Evolutionary conservation across 2,797 vertebrate genomes (phyloP), one percentile per base, ranked within the genome.

Genomic region (Sebastes melanostomus): DNA sequence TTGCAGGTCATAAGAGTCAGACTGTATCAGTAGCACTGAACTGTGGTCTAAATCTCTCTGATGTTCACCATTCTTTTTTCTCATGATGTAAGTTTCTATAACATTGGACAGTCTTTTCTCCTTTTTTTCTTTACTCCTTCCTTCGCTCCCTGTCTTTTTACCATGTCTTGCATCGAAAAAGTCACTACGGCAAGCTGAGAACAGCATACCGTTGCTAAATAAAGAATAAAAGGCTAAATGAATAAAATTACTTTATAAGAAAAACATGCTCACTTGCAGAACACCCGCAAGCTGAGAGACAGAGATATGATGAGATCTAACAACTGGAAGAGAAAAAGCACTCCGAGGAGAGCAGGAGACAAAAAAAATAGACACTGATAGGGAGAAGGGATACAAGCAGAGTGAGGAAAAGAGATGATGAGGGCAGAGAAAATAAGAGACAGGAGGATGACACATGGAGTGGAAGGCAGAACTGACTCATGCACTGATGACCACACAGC

Each of bases 401-500:
- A 20, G 20, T 2, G 52, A 56, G 46, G 59, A 55, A 18, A 54
- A 12, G 10, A 83, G 59, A 62, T n/a, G 11, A 65, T 32, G 42
- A 77, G 14, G 20, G n/a, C 18, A 34, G 14, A 32, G 24, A 75
- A 66, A 79, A 68, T 61, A 34, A 59, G 16, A 78, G 29, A 65
- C 14, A 32, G 14, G 46, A 86, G 22, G 46, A 78, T 77, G 88
- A 86, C 66, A 80, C 55, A 80, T 56, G 32, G 59, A 75, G 54
- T 60, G 52, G 60, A 62, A 81, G 46, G 65, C 59, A 34, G 36
- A 25, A 75, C 52, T 72, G 70, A 79, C 54, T 80, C 76, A 84
- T 63, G 66, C 71, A 62, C 46, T 73, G 71, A 86, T 86, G 84
- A 78, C 74, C 72, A 75, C 65, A 77, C 75, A 42, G 66, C 8